Conservation (phyloP, 2,797 vertebrate genomes). For the Perodicticus potto region DNA sequence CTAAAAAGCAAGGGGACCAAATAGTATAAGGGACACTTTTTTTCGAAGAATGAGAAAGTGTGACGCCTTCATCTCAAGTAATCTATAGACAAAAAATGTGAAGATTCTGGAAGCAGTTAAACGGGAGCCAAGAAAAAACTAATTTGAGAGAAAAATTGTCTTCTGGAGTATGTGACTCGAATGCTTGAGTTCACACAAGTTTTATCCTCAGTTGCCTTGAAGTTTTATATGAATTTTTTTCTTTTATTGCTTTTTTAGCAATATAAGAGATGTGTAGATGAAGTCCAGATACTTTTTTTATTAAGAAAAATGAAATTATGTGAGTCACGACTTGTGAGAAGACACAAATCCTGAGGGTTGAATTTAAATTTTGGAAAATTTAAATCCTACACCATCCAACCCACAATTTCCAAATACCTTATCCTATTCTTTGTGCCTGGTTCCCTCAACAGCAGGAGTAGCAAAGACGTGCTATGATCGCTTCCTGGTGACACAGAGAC, state of each 20-base stretch:
- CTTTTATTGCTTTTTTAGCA: background rate
- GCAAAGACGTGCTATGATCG: background rate
- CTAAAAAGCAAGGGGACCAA: background rate
- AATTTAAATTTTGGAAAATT: conserved; percentile 11
- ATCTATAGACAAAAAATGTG: conserved; percentile 59
- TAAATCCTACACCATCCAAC: background rate
- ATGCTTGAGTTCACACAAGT: background rate
- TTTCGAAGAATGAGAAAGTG: conserved; percentile 30
- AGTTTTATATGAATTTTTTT: background rate
- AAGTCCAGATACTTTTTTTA: background rate
- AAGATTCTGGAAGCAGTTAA: conserved; percentile 47
- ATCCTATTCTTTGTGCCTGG: background rate
- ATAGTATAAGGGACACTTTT: background rate
- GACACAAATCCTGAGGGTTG: background rate
- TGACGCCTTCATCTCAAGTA: conserved; percentile 53
- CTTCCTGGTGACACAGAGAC: background rate
- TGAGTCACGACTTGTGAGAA: background rate
- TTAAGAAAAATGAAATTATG: conserved; percentile 46
- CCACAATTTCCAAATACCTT: background rate
- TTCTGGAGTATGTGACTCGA: conserved; percentile 10
- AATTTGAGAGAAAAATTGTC: conserved; percentile 58
- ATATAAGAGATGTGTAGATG: background rate
- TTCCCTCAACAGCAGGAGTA: background rate
- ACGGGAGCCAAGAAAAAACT: conserved; percentile 5
- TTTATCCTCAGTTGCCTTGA: conserved; percentile 11